A percentile compares a stretch with the other conserved stretches of the same genome.
phyloP scores from a whole-genome alignment of 64 coral and sea anemone genomes.

The Montipora cactus region DNA sequence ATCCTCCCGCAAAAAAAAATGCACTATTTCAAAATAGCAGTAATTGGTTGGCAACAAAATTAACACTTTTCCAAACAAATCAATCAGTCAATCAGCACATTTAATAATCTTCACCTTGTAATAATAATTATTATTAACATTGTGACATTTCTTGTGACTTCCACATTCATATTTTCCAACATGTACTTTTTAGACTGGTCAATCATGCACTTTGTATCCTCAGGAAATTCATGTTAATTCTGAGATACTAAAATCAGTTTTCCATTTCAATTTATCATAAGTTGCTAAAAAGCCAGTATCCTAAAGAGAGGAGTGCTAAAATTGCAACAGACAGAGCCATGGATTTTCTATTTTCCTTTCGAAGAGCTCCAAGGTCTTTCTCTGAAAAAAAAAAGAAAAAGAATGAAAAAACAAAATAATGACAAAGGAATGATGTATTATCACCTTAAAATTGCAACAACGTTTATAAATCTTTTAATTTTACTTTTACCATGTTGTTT shows the following conservation, averaged over 20 bases:
- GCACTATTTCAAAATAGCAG: too few species aligned
- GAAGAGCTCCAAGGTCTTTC: constrained; percentile 40
- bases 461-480: neutral
- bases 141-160: too few species aligned
- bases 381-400: constrained; percentile 39
- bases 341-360: constrained; percentile 74
- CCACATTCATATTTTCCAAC: too few species aligned
- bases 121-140: too few species aligned
- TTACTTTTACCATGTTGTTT: constrained; percentile 67
- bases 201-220: too few species aligned
- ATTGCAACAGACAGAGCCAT: constrained; percentile 61
- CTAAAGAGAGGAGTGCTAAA: constrained; percentile 39
- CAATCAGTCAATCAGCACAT: too few species aligned
- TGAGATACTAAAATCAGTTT: neutral
- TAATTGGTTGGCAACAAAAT: too few species aligned
- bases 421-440: neutral
- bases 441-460: neutral
- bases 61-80: too few species aligned
- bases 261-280: neutral
- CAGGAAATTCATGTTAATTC: too few species aligned
- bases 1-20: too few species aligned
- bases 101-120: too few species aligned
- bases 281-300: constrained; percentile 31
- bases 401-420: neutral
- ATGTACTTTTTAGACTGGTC: too few species aligned